Percentiles rank a stretch among this genome's conserved stretches.
These are phyloP conservation scores for Pardalotus punctatus DNA, from an alignment of 2,113 vertebrate genomes.

Conservation along the genomic window DNA sequence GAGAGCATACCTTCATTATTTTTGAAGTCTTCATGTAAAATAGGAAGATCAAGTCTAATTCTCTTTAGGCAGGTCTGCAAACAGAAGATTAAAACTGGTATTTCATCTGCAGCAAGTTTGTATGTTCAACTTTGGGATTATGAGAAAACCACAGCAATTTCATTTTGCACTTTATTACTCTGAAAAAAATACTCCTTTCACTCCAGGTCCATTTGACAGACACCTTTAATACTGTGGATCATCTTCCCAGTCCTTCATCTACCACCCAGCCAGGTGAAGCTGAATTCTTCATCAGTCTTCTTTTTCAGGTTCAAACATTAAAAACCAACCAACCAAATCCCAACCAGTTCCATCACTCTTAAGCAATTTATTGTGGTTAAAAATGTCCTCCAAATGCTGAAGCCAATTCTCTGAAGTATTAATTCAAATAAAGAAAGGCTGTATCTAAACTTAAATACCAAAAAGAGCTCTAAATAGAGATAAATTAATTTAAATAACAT, in stretches of 20 bases:
- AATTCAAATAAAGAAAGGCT: neutral
- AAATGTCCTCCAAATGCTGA: neutral
- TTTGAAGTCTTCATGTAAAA: constrained; percentile 85
- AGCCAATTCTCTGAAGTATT: neutral
- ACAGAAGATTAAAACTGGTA: neutral
- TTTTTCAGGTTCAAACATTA: neutral
- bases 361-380: neutral
- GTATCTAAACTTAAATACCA: neutral
- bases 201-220: neutral
- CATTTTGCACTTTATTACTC: neutral
- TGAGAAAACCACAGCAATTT: neutral
- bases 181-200: neutral
- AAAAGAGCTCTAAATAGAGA: neutral
- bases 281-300: neutral
- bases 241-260: neutral
- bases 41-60: constrained; percentile 92
- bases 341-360: neutral
- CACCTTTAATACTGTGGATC: neutral
- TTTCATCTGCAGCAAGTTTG: neutral
- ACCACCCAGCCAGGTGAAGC: neutral
- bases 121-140: neutral
- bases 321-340: neutral
- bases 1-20: constrained; percentile 66
- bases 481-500: neutral
- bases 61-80: constrained; percentile 92